Evolutionary conservation across 2,888 invertebrate genomes (phyloP), one percentile per base, ranked within the genome.

Genomic region (Papilio elwesi): DNA sequence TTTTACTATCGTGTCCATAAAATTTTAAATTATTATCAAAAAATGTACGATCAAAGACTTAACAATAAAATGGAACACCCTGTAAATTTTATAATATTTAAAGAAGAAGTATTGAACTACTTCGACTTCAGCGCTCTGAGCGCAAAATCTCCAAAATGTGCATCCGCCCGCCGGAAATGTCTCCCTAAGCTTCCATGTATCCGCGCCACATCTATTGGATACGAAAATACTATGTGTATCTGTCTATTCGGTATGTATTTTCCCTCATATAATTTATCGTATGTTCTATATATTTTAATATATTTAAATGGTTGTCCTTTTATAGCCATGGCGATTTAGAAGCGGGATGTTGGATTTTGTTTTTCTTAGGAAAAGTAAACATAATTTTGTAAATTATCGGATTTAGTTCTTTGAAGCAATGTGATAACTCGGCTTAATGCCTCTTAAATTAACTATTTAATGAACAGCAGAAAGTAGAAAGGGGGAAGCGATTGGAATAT

Each of bases 121-220:
- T 87, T 86, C 83, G 83, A 86, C 81, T 84, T 82, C 79, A 79
- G 84, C 79, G 81, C 82, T 84, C 78, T 82, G 85, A 87, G 85
- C 85, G 81, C 82, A 84, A 90, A 89, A 91, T 91, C 90, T 90
- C 86, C 88, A 87, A 91, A 92, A 91, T 90, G 89, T 90, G 87
- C 88, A 90, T 88, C 82, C 87, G 85, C 83, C 83, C 81, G 78
- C 81, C 86, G 89, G 90, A 88, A 89, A 90, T 88, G 88, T 90
- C 87, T 86, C 83, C 83, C 82, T 85, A 86, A 90, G 89, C 89
- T 86, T 82, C 80, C 80, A 81, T 84, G 83, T 87, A 88, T 87
- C 86, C 83, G 79, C 80, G 82, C 85, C 82, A 84, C 83, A 84
- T 86, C 83, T 79, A 87, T 84, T 89, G 89, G 89, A 91, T 92